A percentile compares a stretch with the other conserved stretches of the same genome.
Conservation (phyloP, 92 coral and sea anemone species). For the Virgularia gustaviana region DNA sequence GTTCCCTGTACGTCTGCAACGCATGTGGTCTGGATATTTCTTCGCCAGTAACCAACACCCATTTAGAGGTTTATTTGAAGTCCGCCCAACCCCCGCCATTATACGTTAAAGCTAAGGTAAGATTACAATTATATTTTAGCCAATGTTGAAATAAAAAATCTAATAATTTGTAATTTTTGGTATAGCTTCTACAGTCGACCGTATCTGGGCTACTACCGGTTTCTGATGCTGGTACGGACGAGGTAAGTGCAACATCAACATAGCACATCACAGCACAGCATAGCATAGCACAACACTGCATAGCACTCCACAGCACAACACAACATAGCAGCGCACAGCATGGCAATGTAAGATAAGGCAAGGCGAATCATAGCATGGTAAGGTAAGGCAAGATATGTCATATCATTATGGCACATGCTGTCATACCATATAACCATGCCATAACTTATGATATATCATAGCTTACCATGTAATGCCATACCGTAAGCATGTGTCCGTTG, state of each 20-base stretch:
- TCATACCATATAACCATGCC: background rate
- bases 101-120: conserved; percentile 20
- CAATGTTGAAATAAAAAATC: background rate
- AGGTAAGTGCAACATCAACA: background rate
- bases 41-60: conserved; percentile 6
- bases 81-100: background rate
- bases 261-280: background rate
- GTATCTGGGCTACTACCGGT: conserved; percentile 4
- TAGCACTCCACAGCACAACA: background rate
- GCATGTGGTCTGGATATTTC: conserved; percentile 9
- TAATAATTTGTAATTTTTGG: background rate
- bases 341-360: too few species aligned
- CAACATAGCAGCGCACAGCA: too few species aligned
- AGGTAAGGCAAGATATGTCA: too few species aligned
- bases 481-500: background rate
- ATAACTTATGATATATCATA: too few species aligned
- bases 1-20: conserved; percentile 18
- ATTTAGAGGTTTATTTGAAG: conserved; percentile 22
- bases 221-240: background rate
- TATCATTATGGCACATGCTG: background rate
- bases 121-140: background rate
- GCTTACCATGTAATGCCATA: background rate
- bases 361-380: too few species aligned
- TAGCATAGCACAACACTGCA: background rate
- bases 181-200: conserved; percentile 25